Conservation (phyloP, 2,888 invertebrate species). For the Aricia artaxerxes region DNA sequence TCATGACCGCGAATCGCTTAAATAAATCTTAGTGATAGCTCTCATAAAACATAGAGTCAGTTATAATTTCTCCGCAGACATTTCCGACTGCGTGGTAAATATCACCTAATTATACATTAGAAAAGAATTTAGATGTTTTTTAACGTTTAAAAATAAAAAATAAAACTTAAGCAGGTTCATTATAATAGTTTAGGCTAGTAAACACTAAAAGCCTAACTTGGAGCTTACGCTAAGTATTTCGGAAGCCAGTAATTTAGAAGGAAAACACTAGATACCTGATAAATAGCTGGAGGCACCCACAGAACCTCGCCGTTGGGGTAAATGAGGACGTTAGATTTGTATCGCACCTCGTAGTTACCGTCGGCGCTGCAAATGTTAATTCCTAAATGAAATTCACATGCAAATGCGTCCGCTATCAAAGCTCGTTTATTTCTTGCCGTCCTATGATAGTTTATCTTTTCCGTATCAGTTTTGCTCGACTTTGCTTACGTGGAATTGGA, state of each 20-base stretch:
- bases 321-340: conserved; percentile 98
- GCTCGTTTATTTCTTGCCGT: conserved; percentile 21
- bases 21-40: background rate
- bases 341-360: conserved; percentile 99
- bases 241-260: background rate
- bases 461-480: conserved; percentile 13
- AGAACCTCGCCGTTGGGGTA: conserved; percentile 98
- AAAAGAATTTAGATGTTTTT: background rate
- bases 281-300: conserved; percentile 99
- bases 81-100: background rate
- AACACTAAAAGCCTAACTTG: background rate
- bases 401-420: conserved; percentile 8
- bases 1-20: background rate
- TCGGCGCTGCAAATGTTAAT: conserved; percentile 89
- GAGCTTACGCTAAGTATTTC: background rate
- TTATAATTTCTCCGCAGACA: background rate
- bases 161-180: background rate
- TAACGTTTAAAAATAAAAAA: background rate
- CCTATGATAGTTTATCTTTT: conserved; percentile 18
- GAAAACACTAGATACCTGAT: conserved; percentile 82
- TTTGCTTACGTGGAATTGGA: conserved; percentile 12
- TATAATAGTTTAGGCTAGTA: background rate
- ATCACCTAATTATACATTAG: background rate
- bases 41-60: conserved; percentile 1
- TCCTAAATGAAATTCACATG: conserved; percentile 22